Percentiles rank a stretch among this genome's conserved stretches.
phyloP scores from a whole-genome alignment of 2,113 vertebrate species.

The Bubo scandiacus region DNA sequence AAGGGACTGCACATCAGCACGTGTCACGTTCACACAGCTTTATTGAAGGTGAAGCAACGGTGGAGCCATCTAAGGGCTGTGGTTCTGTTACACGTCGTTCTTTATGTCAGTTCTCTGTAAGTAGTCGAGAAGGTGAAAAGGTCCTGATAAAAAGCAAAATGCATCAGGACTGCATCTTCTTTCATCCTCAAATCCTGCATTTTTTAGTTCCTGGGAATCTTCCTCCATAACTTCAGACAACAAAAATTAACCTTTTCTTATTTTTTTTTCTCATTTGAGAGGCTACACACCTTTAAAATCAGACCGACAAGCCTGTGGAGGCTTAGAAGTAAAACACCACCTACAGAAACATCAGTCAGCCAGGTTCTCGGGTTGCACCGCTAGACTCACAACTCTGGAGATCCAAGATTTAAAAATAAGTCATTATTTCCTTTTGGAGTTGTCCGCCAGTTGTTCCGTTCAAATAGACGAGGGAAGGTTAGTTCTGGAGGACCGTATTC shows the following conservation, averaged over 20 bases:
- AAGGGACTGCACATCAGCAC: neutral
- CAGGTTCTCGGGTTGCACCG: neutral
- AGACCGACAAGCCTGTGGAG: neutral
- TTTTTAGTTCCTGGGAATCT: neutral
- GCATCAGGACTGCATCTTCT: neutral
- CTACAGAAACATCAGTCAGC: neutral
- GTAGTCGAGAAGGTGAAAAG: neutral
- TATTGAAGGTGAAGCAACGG: neutral
- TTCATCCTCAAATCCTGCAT: neutral
- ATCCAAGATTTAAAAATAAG: neutral
- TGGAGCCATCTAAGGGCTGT: neutral
- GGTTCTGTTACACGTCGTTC: neutral
- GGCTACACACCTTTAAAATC: neutral
- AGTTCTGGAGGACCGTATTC: neutral
- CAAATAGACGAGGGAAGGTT: neutral
- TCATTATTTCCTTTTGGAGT: neutral
- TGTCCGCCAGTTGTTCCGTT: neutral
- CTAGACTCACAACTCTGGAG: neutral
- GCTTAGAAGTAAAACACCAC: neutral
- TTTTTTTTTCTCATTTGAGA: neutral
- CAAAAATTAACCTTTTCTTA: neutral
- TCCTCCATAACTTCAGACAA: neutral
- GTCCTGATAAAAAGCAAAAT: neutral
- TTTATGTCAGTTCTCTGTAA: neutral
- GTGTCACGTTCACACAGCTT: neutral